Evolutionary conservation across 2,888 invertebrate genomes (phyloP), one percentile per base, ranked within the genome.

Genomic region (Lycia hirtaria): DNA sequence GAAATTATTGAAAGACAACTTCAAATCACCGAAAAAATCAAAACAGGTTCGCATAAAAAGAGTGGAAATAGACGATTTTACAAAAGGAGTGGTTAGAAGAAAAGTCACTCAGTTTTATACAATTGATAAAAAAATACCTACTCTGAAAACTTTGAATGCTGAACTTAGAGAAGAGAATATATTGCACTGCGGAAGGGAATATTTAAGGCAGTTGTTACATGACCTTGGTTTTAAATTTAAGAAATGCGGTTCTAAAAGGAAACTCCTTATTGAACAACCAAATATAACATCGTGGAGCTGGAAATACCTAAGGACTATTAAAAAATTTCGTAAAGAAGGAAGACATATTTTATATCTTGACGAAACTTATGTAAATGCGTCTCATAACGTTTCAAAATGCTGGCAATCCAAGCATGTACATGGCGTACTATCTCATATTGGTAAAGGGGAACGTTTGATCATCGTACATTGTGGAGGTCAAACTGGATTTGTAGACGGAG

Each of bases 41-140:
- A 57, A 61, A 57, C 57, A 48, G 43, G 30, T 55, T 37, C 47
- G 38, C 10, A 54, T 37, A 48, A 49, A 51, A 48, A 50, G 32
- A 32, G 15, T 41, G 9, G 50, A 50, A 50, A 15, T 50, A 32
- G 50, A 41, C 30, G 22, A 47, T 47, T 47, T 47, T 28, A 47
- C 45, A 40, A 40, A 40, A 47, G 47, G 50, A 12, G 60, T 48
- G 40, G 37, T 48, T 26, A 57, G 57, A 57, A 57, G 54, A 53
- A 57, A 51, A 48, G 28, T 57, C 15, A 55, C 54, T 51, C 45
- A 57, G 35, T 54, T 61, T 54, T 57, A 61, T 35, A 57, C 44
- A 15, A 14, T 58, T 49, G 0, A 43, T 40, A 55, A 57, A 52
- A 55, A 54, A 48, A 22, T 55, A 41, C 60, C 60, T 10, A 49